Percentiles rank a stretch among this genome's conserved stretches.
These are phyloP conservation scores for Hydrolagus colliei DNA, from an alignment of 2,797 vertebrate species.

Conservation along the genomic window DNA sequence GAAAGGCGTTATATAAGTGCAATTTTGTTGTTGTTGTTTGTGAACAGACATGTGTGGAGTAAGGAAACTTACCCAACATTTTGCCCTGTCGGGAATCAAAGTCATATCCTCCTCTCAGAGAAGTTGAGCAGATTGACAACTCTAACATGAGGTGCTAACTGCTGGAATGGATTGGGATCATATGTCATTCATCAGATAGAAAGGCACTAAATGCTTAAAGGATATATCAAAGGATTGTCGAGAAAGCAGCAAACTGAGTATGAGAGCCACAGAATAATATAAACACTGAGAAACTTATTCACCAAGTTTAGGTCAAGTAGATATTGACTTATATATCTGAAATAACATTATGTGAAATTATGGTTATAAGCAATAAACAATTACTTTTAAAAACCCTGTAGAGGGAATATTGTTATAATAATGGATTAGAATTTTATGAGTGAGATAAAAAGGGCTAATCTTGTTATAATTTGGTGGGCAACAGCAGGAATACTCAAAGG, in stretches of 20 bases:
- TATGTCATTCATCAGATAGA: neutral
- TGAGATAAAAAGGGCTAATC: conserved; percentile 26
- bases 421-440: conserved; percentile 29
- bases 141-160: neutral
- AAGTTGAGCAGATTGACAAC: neutral
- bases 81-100: too few species aligned
- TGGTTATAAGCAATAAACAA: conserved; percentile 29
- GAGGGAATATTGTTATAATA: conserved; percentile 22
- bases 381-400: conserved; percentile 24
- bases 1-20: too few species aligned
- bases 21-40: too few species aligned
- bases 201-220: conserved; percentile 19
- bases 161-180: neutral
- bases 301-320: conserved; percentile 16
- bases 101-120: too few species aligned
- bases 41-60: too few species aligned
- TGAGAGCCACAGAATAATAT: conserved; percentile 10
- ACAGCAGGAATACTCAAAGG: conserved; percentile 39
- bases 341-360: conserved; percentile 29
- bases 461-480: conserved; percentile 29
- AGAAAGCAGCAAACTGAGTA: conserved; percentile 18
- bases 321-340: conserved; percentile 20
- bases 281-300: conserved; percentile 22
- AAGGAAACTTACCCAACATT: too few species aligned
- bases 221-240: conserved; percentile 10